phyloP scores from a whole-genome alignment of 2,113 vertebrate genomes.

The Elanoides forficatus region DNA sequence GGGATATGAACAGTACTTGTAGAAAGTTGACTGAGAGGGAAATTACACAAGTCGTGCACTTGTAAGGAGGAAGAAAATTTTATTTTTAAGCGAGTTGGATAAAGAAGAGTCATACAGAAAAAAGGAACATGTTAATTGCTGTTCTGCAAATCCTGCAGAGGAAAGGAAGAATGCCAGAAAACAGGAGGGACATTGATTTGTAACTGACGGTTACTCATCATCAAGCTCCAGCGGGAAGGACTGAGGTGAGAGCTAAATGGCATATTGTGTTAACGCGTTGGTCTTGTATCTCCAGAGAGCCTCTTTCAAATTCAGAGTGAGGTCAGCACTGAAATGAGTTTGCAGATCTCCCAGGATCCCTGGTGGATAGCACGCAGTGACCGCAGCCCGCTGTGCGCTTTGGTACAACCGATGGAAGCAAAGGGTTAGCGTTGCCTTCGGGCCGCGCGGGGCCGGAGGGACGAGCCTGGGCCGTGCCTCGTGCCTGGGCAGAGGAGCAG shows the following conservation, averaged over 20 bases:
- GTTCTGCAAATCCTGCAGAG: constrained; percentile 3
- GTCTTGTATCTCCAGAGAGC: neutral
- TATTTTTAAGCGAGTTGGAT: neutral
- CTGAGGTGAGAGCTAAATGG: constrained; percentile 2
- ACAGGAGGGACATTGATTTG: constrained; percentile 22
- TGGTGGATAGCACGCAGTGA: neutral
- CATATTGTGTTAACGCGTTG: neutral
- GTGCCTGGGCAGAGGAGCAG: neutral
- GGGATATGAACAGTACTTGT: neutral
- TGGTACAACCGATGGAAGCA: rapidly evolving
- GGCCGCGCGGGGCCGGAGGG: neutral
- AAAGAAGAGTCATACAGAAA: neutral
- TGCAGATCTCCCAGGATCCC: neutral
- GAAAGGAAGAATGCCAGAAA: neutral
- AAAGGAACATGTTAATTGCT: constrained; percentile 9
- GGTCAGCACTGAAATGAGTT: neutral
- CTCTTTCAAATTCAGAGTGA: neutral
- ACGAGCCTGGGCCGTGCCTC: neutral
- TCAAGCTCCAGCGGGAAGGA: neutral
- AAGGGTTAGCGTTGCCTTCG: rapidly evolving
- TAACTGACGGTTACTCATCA: neutral
- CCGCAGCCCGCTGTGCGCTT: rapidly evolving
- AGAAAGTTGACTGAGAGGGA: constrained; percentile 12
- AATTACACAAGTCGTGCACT: neutral
- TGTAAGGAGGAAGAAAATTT: neutral